Conservation (phyloP, 2,113 vertebrate species). For the Protobothrops flavoviridis region DNA sequence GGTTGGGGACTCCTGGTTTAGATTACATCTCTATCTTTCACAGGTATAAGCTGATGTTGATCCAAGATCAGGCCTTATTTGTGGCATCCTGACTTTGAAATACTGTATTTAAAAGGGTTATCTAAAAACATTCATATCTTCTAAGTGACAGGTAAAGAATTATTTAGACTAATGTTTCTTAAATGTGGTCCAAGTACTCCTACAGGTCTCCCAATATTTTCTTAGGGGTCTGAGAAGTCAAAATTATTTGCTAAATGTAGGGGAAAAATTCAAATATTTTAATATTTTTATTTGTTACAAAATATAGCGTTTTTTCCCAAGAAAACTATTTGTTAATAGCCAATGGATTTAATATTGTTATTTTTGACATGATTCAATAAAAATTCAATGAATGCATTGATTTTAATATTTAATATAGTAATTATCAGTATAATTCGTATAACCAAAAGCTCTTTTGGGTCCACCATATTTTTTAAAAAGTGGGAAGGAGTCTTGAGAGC, state of each 20-base stretch:
- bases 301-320: not conserved
- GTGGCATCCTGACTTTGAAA: not conserved
- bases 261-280: not conserved
- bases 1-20: not conserved
- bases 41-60: not conserved
- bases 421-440: not conserved
- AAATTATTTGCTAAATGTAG: not conserved
- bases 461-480: not conserved
- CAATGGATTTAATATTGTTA: not conserved
- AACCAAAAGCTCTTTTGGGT: not conserved
- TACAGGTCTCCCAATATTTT: not conserved
- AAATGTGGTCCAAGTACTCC: not conserved
- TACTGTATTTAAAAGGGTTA: not conserved
- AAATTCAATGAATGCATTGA: not conserved
- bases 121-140: not conserved
- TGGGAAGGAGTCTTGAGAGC: not conserved
- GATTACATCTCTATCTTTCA: not conserved
- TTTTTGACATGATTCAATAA: not conserved
- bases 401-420: not conserved
- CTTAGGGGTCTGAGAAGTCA: not conserved
- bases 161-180: not conserved
- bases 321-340: not conserved
- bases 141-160: not conserved
- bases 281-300: not conserved
- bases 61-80: not conserved